These are phyloP conservation scores for Nomada fucata DNA, from an alignment of 2,888 invertebrate genomes.

Conservation along the genomic window DNA sequence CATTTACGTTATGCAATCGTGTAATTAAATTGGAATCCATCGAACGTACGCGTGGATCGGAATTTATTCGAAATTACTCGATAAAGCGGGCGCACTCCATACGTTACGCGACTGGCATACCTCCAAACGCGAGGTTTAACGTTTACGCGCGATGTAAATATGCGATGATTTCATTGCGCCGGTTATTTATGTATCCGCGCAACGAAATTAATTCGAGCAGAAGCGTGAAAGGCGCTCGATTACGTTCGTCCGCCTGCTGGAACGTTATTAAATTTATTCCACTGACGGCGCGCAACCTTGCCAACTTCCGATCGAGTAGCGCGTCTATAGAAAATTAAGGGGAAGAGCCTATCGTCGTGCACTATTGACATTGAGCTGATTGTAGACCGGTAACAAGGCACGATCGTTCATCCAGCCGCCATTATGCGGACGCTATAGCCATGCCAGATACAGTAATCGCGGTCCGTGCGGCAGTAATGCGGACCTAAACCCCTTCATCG, in stretches of 20 bases:
- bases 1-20: conserved; percentile 34
- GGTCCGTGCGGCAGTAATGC: conserved; percentile 57
- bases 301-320: conserved; percentile 3
- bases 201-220: conserved; percentile 21
- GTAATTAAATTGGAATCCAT: conserved; percentile 34
- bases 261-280: conserved; percentile 29
- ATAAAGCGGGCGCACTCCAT: conserved; percentile 3
- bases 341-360: conserved; percentile 11
- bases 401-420: conserved; percentile 51
- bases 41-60: not conserved
- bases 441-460: conserved; percentile 61
- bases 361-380: conserved; percentile 58
- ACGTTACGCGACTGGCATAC: conserved; percentile 29
- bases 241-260: conserved; percentile 18
- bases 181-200: conserved; percentile 18
- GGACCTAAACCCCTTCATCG: conserved; percentile 63
- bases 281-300: not conserved
- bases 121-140: conserved; percentile 45
- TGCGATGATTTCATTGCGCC: conserved; percentile 25
- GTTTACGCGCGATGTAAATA: conserved; percentile 36
- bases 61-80: conserved; percentile 34
- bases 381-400: conserved; percentile 59
- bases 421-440: conserved; percentile 66
- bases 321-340: conserved; percentile 34
- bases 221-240: conserved; percentile 15